Evolutionary conservation across 1,140 invertebrate genomes (phyloP).

Genomic region (Theocolax elegans): DNA sequence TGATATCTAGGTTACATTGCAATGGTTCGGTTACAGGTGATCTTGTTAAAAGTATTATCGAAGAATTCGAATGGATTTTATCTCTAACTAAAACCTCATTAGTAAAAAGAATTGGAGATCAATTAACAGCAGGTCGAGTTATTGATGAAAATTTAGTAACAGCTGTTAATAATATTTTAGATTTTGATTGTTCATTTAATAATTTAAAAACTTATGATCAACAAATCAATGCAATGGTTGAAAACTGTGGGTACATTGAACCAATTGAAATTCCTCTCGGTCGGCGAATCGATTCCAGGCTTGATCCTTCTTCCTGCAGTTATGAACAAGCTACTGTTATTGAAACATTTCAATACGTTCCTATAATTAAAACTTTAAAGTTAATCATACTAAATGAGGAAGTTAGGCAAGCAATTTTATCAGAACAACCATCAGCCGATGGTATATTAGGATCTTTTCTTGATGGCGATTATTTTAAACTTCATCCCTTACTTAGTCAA

Average conservation of each 20-base stretch:
- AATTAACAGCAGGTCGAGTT: neutral
- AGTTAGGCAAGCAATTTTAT: slow-evolving; percentile 17
- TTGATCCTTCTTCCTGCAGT: slow-evolving; percentile 27
- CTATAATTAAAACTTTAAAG: slow-evolving; percentile 35
- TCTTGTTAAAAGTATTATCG: neutral
- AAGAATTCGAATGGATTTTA: neutral
- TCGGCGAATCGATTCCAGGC: neutral
- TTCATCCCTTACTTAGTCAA: slow-evolving; percentile 5
- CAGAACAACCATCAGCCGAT: slow-evolving; percentile 18
- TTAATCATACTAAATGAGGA: slow-evolving; percentile 24
- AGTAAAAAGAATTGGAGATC: neutral
- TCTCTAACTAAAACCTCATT: neutral
- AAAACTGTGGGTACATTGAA: slow-evolving; percentile 1
- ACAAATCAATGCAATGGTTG: neutral
- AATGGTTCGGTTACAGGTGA: neutral
- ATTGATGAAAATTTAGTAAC: neutral
- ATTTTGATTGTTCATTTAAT: neutral
- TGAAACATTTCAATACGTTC: slow-evolving; percentile 40
- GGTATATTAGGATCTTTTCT: slow-evolving; percentile 29
- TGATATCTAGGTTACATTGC: neutral
- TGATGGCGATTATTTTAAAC: slow-evolving; percentile 33
- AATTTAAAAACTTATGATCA: slow-evolving; percentile 12
- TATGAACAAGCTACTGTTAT: slow-evolving; percentile 27
- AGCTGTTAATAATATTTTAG: neutral
- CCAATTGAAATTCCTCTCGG: slow-evolving; percentile 4